These are phyloP conservation scores for Symphodus melops DNA, from an alignment of 2,113 vertebrate species.

Conservation along the genomic window DNA sequence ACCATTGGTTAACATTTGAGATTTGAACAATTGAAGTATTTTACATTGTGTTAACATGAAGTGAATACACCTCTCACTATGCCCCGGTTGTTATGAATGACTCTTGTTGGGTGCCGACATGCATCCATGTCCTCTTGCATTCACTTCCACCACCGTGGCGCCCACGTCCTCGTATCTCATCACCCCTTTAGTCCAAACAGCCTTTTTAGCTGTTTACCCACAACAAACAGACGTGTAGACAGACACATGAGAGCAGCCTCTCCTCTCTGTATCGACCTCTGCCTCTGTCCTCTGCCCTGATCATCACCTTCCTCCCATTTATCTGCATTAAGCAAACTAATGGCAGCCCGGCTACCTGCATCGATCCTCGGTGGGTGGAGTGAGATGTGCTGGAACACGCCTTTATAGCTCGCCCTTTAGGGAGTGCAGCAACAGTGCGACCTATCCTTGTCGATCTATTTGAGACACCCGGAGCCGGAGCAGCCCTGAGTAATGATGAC, in stretches of 20 bases:
- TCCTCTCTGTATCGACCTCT: conserved; percentile 52
- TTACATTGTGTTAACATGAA: background rate
- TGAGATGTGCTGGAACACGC: conserved; percentile 68
- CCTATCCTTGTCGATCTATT: conserved; percentile 75
- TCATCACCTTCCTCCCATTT: conserved; percentile 48
- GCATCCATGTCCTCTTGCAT: conserved; percentile 16
- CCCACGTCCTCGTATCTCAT: conserved; percentile 63
- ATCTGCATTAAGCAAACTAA: conserved; percentile 65
- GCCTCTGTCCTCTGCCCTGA: conserved; percentile 42
- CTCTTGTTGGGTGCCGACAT: conserved; percentile 7
- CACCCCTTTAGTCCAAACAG: conserved; percentile 67
- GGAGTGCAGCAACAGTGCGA: conserved; percentile 68
- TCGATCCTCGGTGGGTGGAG: conserved; percentile 54
- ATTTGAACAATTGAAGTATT: background rate
- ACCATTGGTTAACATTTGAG: too few species aligned
- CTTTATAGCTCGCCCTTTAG: conserved; percentile 64
- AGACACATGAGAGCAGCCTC: conserved; percentile 58
- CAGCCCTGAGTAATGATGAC: conserved; percentile 80
- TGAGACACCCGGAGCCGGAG: conserved; percentile 55
- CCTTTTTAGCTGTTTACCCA: conserved; percentile 82
- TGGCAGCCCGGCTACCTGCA: conserved; percentile 61
- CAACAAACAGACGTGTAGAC: conserved; percentile 73
- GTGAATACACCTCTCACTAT: background rate
- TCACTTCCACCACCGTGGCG: conserved; percentile 45
- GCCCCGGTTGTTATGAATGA: conserved; percentile 11